Conservation (phyloP, 2,113 vertebrate genomes). For the Ursus arctos region DNA sequence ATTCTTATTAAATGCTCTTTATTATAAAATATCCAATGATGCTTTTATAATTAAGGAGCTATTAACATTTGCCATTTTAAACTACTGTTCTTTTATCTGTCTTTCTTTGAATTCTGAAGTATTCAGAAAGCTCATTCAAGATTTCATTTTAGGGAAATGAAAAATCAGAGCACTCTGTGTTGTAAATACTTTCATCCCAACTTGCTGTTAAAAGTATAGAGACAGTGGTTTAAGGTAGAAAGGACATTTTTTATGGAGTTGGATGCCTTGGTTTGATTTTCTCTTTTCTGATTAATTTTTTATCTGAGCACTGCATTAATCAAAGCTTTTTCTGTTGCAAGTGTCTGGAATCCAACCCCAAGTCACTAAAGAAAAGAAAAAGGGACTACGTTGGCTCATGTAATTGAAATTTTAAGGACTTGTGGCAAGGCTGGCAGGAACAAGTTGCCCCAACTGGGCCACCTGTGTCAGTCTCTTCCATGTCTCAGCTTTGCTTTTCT, state of each 20-base stretch:
- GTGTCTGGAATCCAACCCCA: not conserved
- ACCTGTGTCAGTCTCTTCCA: not conserved
- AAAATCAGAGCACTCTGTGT: not conserved
- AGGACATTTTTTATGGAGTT: not conserved
- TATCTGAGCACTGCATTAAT: not conserved
- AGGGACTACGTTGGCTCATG: not conserved
- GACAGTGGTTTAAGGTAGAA: not conserved
- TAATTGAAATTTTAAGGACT: not conserved
- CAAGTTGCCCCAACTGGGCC: not conserved
- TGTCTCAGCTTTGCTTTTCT: not conserved
- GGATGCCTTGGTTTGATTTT: not conserved
- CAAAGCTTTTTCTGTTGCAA: not conserved
- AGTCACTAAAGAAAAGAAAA: not conserved
- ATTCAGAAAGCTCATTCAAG: not conserved
- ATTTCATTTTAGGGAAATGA: slow-evolving; percentile 49
- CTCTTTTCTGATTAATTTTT: slow-evolving; percentile 20
- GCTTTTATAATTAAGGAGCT: slow-evolving; percentile 47
- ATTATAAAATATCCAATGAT: slow-evolving; percentile 50
- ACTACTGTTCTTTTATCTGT: not conserved
- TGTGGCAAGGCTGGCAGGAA: not conserved
- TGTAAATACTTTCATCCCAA: slow-evolving; percentile 52
- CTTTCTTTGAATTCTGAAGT: slow-evolving; percentile 55
- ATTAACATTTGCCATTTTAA: slow-evolving; percentile 39
- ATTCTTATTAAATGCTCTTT: slow-evolving; percentile 75
- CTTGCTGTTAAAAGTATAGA: not conserved